Evolutionary conservation across 2,797 vertebrate species (phyloP), one percentile per base, ranked within the genome.

Genomic region (Percopsis omiscomaycus): DNA sequence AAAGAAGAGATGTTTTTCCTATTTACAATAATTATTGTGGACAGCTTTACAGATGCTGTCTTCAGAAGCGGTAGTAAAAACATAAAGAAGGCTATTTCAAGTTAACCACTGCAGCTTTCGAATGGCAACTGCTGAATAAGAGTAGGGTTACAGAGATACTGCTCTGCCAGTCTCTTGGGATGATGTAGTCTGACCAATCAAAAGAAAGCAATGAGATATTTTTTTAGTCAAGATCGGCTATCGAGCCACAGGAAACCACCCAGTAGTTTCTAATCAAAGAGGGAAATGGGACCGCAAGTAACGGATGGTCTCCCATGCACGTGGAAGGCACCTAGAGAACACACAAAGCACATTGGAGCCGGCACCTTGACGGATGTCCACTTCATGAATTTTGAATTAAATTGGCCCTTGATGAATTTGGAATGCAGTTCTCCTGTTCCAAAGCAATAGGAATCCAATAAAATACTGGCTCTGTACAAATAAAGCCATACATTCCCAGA

Each of bases 381-480:
- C 87, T 89, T 89, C 86, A 90, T 89, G 89, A 91, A 89, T 91
- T 91, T 86, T 81, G 91, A 92, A 91, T 92, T 89, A 91, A 92
- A 91, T 89, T 89, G 91, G 88, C 89, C 85, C 89, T 89, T 92
- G 91, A 92, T 90, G 86, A 92, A 92, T 92, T 89, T 89, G 75
- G 84, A 89, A 91, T 86, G 87, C 81, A 80, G 75, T 83, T 71
- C 77, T 80, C 84, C 82, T 86, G 87, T 89, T 86, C 84, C 87
- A 83, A 82, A 86, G 91, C 89, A 88, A 91, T 90, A 88, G 88
- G 87, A 92, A 93, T 92, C 89, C 89, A 91, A 91, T 92, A 90
- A 92, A 90, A 87, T 73, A 79, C 81, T 69, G 73, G 86, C 68
- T 61, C 77, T 74, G 68, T 79, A 90, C 83, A 91, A 91, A 92